Evolutionary conservation across 2,113 vertebrate genomes (phyloP), one percentile per base, ranked within the genome.

Genomic region (Lonchura striata): DNA sequence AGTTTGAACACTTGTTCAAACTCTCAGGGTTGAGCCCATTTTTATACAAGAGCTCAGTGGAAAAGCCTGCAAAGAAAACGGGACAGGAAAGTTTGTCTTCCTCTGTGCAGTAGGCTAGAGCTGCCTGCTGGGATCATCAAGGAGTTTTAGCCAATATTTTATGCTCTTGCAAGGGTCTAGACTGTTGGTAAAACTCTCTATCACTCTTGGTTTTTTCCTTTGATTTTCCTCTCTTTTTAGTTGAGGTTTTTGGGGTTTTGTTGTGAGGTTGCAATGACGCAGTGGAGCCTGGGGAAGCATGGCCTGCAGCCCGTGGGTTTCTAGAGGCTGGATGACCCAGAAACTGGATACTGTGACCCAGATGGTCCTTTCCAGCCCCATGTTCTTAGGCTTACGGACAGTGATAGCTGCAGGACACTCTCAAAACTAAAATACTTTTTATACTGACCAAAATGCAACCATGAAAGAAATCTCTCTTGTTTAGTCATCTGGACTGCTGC

Each of bases 401-500:
- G 64, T 57, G 64, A 94, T 70, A 86, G 56, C 44, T 88, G 23
- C 69, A 68, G 57, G 49, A 96, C 11, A 39, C 50, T 68, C 90
- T 90, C 82, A 84, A 88, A 94, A 77, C 69, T 72, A 64, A 92
- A 95, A 76, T 44, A 57, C 33, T 82, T 90, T 88, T 76, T 64
- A 65, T 69, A 68, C 54, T 93, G 53, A 89, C 56, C n/a, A 84
- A 82, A 93, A 82, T 70, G 35, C 37, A 91, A 56, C 82, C 39
- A 49, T 64, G 79, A 92, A 95, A 95, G 44, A 92, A 93, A 74
- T 93, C 44, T 95, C 69, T 78, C 82, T 82, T 80, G 63, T 92
- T 95, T 86, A 94, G 88, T 91, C 83, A 91, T 92, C 76, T 96
- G 92, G 94, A 90, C 63, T 72, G 92, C 79, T 95, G 94, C 94